Percentiles rank a stretch among this genome's conserved stretches.
phyloP scores from a whole-genome alignment of 2,113 vertebrate species.

The Eubucco bourcierii region DNA sequence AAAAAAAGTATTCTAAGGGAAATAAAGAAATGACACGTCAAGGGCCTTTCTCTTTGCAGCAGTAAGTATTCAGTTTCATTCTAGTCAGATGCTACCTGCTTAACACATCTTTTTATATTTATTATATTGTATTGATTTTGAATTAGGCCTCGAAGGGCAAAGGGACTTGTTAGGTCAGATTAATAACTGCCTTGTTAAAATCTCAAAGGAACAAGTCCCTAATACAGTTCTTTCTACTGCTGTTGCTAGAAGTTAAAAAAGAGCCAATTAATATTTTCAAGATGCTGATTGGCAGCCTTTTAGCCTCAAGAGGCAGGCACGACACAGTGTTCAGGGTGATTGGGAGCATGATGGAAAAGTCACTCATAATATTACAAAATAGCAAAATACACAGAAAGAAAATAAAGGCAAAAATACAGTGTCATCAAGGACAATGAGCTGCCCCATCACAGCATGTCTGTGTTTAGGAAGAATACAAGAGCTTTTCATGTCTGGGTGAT shows the following conservation, averaged over 20 bases:
- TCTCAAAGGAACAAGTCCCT: not conserved
- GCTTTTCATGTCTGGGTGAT: conserved; percentile 32
- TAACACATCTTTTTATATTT: conserved; percentile 33
- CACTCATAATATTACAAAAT: not conserved
- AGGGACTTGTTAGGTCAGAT: conserved; percentile 12
- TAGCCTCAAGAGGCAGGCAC: not conserved
- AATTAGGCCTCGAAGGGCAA: conserved; percentile 42
- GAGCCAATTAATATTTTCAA: conserved; percentile 30
- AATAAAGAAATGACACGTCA: not conserved
- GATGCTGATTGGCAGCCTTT: not conserved
- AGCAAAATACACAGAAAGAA: not conserved
- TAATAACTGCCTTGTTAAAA: conserved; percentile 26
- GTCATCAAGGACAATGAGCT: not conserved
- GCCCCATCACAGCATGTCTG: not conserved
- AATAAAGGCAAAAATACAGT: not conserved
- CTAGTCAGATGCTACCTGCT: not conserved
- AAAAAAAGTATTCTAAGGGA: not conserved
- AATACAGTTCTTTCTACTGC: not conserved
- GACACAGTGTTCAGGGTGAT: not conserved
- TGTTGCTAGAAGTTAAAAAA: conserved; percentile 4
- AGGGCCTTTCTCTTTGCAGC: not conserved
- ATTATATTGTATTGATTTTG: conserved; percentile 23
- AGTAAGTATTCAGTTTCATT: not conserved
- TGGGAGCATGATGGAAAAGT: fast-evolving
- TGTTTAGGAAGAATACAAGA: not conserved